Base-by-base conservation (phyloP, 2,797 vertebrate species). In the Scolopax rusticola region DNA sequence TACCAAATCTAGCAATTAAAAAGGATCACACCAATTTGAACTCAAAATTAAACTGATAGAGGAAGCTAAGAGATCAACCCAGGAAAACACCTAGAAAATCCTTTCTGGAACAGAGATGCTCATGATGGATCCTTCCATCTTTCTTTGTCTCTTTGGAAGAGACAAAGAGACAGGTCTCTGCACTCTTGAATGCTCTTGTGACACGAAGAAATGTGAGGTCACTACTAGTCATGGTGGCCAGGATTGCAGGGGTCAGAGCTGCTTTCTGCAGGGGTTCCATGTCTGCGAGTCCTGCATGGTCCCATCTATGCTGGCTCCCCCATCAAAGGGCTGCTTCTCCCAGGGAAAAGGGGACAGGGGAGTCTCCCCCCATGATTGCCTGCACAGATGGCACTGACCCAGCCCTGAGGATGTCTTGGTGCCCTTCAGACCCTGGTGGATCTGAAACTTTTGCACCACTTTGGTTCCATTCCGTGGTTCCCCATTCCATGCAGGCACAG, bases 321-420 rank as follows among this genome's bases (percentile, higher is more conserved):
- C 0, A 0, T 12, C n/a, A 61, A 51, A 47, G 6, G 18, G 36
- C 11, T 45, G 24, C 28, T 38, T 59, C 9, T 51, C 1, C 8
- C 6, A 30, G 45, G 36, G 28, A 38, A 43, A 33, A 32, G 28
- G 59, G 18, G 6, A 10, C 1, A 0, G 25, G 6, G 5, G 1
- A 61, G 10, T 59, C 12, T 36, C 1, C 4, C 45, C 12, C 6
- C 43, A 32, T 10, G 18, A 16, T 1, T 15, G 14, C 18, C 32
- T 38, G 18, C 27, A 23, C 4, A 6, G 12, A 32, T 89, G 64
- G 24, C 3, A 8, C 16, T 40, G 24, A 15, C 51, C 38, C 17
- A 17, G n/a, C 7, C 20, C 47, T 57, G 59, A 33, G 48, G 23
- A 59, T 0, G 0, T 9, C 30, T 14, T 48, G 30, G 24, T 54